These are phyloP conservation scores for Oegoconia quadripuncta DNA, from an alignment of 2,888 invertebrate genomes.

Conservation along the genomic window DNA sequence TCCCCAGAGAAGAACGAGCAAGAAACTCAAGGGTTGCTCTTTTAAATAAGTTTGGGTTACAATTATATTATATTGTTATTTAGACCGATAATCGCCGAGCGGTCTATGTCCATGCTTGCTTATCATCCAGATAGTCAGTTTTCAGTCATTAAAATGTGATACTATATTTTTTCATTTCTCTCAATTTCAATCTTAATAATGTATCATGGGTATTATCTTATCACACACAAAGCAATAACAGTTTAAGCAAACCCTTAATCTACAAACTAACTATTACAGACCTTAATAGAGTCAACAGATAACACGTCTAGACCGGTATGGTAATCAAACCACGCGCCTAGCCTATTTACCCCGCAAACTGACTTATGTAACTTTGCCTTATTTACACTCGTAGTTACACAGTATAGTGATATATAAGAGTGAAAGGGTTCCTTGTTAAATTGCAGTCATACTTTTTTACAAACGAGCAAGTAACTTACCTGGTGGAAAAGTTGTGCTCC, in stretches of 20 bases:
- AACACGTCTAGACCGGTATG: conserved; percentile 20
- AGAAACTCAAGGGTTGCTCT: no score
- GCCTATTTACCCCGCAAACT: conserved; percentile 19
- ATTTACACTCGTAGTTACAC: conserved; percentile 11
- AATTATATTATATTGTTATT: no score
- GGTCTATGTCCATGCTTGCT: no score
- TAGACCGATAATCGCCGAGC: no score
- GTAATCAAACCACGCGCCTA: conserved; percentile 22
- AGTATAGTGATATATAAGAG: not conserved
- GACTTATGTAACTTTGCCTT: conserved; percentile 21
- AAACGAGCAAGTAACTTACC: no score
- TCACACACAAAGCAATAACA: not conserved
- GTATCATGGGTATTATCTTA: not conserved
- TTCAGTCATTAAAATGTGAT: no score
- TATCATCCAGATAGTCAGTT: no score
- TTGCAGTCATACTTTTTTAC: no score
- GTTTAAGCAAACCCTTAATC: conserved; percentile 4
- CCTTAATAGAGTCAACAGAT: conserved; percentile 7
- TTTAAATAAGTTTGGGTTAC: no score
- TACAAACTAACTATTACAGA: not conserved
- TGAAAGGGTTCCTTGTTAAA: no score
- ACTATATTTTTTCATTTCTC: conserved; percentile 3
- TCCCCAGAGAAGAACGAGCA: no score
- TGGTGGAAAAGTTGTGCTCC: no score
- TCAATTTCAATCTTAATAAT: not conserved